Evolutionary conservation across 92 coral and sea anemone species (phyloP), one percentile per base, ranked within the genome.

Genomic region (Phenganax stokvisi): DNA sequence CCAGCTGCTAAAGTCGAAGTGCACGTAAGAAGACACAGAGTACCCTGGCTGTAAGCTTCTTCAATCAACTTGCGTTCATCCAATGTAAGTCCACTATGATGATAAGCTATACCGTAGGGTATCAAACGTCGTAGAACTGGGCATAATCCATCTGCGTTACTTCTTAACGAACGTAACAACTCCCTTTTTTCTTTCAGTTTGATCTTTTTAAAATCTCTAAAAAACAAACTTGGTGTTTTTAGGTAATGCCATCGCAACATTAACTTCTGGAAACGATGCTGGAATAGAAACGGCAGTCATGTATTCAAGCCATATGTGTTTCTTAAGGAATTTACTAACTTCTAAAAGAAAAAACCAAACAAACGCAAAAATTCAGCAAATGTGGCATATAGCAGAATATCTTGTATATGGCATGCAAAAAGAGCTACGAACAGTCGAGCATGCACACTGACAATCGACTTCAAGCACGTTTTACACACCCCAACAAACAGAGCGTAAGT

Each of bases 1-100:
- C 98, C 98, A 1, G 98, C 98, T 20, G 98, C 98, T 10, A 94
- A 88, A 8, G 98, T 94, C n/a, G 98, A 94, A 9, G 98, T 94
- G 44, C 98, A 94, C 7, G 97, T 92, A 44, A 94, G 89, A 20
- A 87, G 87, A 81, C 92, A 94, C 29, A 94, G 77, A 28, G 89
- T 89, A 27, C 98, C 98, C 61, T 90, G 91, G 52, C 93, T 89
- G 92, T 94, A 94, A 6, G 91, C 91, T 47, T 91, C 93, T 85
- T 94, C 98, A 68, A 94, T 94, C 59, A 94, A 88, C 57, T 92
- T 92, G 37, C 98, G 85, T 83, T 94, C 98, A 76, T 94, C 98
- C 87, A 90, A 88, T 1, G 98, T 94, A 87, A 94, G 88, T 12
- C 98, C 98, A 76, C 98, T 84, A 65, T 94, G 98, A 80, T 94